These are phyloP conservation scores for Thalassoma bifasciatum DNA, from an alignment of 2,113 vertebrate species.

Conservation along the genomic window DNA sequence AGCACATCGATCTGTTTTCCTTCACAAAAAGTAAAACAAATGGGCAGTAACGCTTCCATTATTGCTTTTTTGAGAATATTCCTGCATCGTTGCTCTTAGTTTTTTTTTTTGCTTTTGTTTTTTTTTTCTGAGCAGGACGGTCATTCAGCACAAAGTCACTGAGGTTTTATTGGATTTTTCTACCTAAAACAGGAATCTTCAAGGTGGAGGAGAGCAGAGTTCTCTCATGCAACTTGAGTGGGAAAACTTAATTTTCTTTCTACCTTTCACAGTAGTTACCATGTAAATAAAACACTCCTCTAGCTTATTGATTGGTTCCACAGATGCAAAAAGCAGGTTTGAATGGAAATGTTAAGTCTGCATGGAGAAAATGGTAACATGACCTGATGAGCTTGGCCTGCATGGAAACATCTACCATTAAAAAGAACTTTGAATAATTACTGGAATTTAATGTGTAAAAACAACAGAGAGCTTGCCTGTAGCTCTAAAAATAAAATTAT, in stretches of 20 bases:
- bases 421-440: constrained; percentile 23
- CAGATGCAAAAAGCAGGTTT: constrained; percentile 67
- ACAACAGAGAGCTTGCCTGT: neutral
- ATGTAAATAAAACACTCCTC: constrained; percentile 64
- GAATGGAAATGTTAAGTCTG: constrained; percentile 58
- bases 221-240: neutral
- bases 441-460: neutral
- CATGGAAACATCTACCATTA: constrained; percentile 34
- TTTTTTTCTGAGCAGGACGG: neutral
- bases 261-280: constrained; percentile 30
- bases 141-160: constrained; percentile 22
- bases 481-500: neutral
- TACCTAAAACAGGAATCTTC: constrained; percentile 13
- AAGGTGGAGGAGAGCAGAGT: constrained; percentile 33
- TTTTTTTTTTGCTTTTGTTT: neutral
- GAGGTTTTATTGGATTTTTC: neutral
- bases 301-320: constrained; percentile 70
- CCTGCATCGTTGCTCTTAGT: constrained; percentile 8
- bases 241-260: neutral
- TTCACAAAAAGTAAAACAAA: constrained; percentile 11
- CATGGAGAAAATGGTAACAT: constrained; percentile 57
- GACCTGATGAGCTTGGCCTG: constrained; percentile 55
- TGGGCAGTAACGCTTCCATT: constrained; percentile 8
- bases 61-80: constrained; percentile 33
- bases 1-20: constrained; percentile 60